Conservation (phyloP, 30 jellyfish, hydroid and myxozoan species). For the Aurelia aurita region DNA sequence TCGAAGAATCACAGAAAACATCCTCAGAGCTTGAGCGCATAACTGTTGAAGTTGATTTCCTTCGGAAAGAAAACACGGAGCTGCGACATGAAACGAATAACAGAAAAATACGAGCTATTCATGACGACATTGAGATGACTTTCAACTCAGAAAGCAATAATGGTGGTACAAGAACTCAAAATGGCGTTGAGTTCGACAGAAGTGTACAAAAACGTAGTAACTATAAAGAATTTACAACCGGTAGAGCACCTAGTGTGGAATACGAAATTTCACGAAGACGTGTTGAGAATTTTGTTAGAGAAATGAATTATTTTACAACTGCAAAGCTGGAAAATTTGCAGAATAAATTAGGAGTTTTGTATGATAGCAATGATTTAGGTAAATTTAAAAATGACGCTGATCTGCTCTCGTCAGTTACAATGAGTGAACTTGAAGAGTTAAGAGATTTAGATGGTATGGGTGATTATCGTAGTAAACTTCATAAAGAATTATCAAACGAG, state of each 20-base stretch:
- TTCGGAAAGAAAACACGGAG: conserved; percentile 74
- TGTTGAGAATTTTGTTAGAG: conserved; percentile 71
- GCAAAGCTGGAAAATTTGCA: conserved; percentile 48
- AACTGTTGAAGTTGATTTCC: conserved; percentile 45
- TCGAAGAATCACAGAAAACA: conserved; percentile 90
- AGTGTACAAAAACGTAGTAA: neutral
- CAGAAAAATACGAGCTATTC: conserved; percentile 65
- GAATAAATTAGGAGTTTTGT: conserved; percentile 52
- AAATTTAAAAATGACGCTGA: conserved; percentile 54
- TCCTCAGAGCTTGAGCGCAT: conserved; percentile 50
- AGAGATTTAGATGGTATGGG: conserved; percentile 69
- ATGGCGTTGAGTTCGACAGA: neutral
- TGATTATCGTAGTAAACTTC: conserved; percentile 36
- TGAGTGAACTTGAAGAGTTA: conserved; percentile 80
- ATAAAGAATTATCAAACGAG: conserved; percentile 45
- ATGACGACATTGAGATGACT: conserved; percentile 51
- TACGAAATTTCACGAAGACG: conserved; percentile 79
- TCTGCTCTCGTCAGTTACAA: conserved; percentile 63
- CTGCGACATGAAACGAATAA: conserved; percentile 56
- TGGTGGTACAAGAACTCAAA: neutral
- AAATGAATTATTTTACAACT: conserved; percentile 82
- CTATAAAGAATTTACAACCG: neutral
- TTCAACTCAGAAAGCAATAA: conserved; percentile 1
- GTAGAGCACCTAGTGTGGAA: conserved; percentile 64
- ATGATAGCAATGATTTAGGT: conserved; percentile 19